Evolutionary conservation across 2,797 vertebrate genomes (phyloP).

Genomic region (Neoniphon sammara): DNA sequence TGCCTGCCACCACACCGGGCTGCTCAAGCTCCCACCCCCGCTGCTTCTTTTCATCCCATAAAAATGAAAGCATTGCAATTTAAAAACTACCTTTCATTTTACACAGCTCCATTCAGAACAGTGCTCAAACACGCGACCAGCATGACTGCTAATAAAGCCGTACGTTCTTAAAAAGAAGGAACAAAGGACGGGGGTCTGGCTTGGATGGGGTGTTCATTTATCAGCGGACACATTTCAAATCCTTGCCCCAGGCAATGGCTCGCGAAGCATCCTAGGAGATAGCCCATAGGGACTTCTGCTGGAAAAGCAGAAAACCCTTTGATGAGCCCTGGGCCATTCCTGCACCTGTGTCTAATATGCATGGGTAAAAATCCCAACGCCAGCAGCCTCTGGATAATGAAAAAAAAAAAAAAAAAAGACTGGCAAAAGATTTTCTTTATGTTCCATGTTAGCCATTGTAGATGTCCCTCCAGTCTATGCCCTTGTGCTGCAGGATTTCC

Average conservation of each 20-base stretch:
- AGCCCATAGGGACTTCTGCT: conserved; percentile 62
- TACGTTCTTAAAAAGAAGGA: conserved; percentile 58
- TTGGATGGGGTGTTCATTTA: conserved; percentile 73
- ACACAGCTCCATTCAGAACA: conserved; percentile 43
- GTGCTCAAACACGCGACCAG: conserved; percentile 52
- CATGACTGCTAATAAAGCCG: conserved; percentile 70
- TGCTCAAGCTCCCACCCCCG: conserved; percentile 28
- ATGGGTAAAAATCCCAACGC: conserved; percentile 55
- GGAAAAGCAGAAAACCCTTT: conserved; percentile 66
- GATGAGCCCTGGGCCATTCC: conserved; percentile 67
- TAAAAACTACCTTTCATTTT: conserved; percentile 54
- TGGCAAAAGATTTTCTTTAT: conserved; percentile 26
- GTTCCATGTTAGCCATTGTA: conserved; percentile 20
- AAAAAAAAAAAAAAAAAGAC: conserved; percentile 8
- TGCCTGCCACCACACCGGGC: conserved; percentile 4
- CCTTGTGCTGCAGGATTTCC: neutral
- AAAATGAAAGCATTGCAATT: conserved; percentile 59
- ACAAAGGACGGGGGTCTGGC: conserved; percentile 63
- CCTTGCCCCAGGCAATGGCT: conserved; percentile 69
- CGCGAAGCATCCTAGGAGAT: conserved; percentile 58
- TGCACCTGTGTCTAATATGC: conserved; percentile 74
- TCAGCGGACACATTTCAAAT: conserved; percentile 76
- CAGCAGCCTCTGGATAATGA: conserved; percentile 53
- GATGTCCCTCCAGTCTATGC: conserved; percentile 14
- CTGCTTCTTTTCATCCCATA: conserved; percentile 42